These are phyloP conservation scores for Seira sanloemensis DNA, from an alignment of 2,888 invertebrate species.

Conservation along the genomic window DNA sequence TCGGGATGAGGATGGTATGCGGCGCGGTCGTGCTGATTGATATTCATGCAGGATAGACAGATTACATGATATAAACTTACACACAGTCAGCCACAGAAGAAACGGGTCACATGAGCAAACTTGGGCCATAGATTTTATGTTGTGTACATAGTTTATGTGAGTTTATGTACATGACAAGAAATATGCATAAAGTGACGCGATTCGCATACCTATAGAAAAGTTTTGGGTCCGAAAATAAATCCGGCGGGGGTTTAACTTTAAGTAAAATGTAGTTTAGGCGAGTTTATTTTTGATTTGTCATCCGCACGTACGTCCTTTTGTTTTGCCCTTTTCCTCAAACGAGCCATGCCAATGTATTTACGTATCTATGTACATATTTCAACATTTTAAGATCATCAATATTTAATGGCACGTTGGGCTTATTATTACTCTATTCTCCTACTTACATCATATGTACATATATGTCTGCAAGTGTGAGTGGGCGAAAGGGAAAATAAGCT, in stretches of 20 bases:
- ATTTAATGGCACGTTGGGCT: constrained; percentile 54
- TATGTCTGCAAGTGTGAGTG: not conserved
- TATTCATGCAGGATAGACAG: constrained; percentile 46
- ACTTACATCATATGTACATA: not conserved
- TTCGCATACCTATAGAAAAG: not conserved
- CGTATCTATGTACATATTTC: too few relatives aligned
- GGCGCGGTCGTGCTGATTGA: constrained; percentile 25
- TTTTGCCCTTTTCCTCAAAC: constrained; percentile 25
- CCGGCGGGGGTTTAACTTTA: not conserved
- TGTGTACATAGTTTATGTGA: too few relatives aligned
- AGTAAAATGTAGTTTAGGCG: not conserved
- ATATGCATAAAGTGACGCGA: not conserved
- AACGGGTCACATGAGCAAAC: not conserved
- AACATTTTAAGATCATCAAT: constrained; percentile 50
- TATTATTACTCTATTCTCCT: too few relatives aligned
- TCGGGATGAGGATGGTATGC: not conserved
- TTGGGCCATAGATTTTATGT: not conserved
- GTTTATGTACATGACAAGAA: constrained; percentile 1
- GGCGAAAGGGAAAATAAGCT: constrained; percentile 4
- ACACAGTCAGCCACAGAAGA: constrained; percentile 6
- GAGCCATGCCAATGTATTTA: constrained; percentile 45
- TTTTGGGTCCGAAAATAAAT: not conserved
- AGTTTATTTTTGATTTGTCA: not conserved
- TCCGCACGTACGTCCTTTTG: constrained; percentile 10
- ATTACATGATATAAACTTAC: constrained; percentile 33